Percentiles rank a stretch among this genome's conserved stretches.
These are phyloP conservation scores for Alcis repandata DNA, from an alignment of 2,888 invertebrate species.

Conservation along the genomic window DNA sequence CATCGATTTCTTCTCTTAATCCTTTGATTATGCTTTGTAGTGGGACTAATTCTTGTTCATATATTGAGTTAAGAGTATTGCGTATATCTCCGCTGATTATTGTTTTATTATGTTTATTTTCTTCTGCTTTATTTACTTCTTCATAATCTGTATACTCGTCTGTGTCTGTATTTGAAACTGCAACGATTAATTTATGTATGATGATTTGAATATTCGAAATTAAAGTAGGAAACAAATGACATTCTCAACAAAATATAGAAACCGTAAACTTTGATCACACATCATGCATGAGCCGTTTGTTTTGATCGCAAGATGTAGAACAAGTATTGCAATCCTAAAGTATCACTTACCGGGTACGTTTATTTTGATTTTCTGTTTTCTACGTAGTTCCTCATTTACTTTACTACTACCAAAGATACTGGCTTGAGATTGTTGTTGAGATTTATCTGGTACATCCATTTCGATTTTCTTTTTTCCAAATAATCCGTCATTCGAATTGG, in stretches of 20 bases:
- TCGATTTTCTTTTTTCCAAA: neutral
- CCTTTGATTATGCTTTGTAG: constrained; percentile 64
- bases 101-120: constrained; percentile 23
- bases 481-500: neutral
- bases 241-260: too few relatives aligned
- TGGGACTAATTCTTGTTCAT: constrained; percentile 69
- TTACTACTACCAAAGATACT: neutral
- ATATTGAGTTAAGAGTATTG: constrained; percentile 54
- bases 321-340: too few relatives aligned
- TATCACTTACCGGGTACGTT: constrained; percentile 21
- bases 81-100: constrained; percentile 34
- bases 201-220: too few relatives aligned
- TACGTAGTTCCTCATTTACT: neutral
- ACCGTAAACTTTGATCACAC: too few relatives aligned
- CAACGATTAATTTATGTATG: neutral
- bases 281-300: too few relatives aligned
- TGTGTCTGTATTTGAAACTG: constrained; percentile 21
- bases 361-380: neutral
- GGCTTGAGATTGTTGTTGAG: neutral
- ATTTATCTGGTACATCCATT: constrained; percentile 14
- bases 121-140: constrained; percentile 16
- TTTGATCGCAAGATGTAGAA: too few relatives aligned
- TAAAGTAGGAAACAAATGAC: too few relatives aligned
- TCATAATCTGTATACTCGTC: constrained; percentile 1
- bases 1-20: constrained; percentile 66